phyloP scores from a whole-genome alignment of 2,888 invertebrate genomes.

The Gastracanthus pulcherrimus region DNA sequence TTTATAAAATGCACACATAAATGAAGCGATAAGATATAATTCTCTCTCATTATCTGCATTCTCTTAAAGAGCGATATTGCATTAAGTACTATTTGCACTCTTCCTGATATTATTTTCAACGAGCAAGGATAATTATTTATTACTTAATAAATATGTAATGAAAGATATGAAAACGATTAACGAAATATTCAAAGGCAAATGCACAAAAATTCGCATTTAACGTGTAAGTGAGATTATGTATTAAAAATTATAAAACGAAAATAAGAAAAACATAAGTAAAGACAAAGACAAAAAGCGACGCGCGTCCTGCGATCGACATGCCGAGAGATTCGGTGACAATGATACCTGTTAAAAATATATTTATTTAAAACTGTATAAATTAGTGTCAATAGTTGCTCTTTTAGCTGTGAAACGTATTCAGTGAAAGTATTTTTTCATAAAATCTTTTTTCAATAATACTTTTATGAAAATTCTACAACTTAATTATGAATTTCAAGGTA shows the following conservation, averaged over 20 bases:
- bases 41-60: not conserved
- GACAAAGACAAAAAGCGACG: conserved; percentile 9
- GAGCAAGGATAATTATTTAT: not conserved
- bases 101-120: not conserved
- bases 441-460: too few relatives aligned
- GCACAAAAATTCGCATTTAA: conserved; percentile 50
- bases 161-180: not conserved
- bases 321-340: not conserved
- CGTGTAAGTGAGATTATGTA: conserved; percentile 47
- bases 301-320: conserved; percentile 10
- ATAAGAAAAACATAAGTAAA: conserved; percentile 37
- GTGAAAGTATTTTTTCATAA: conserved; percentile 1
- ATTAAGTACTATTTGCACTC: conserved; percentile 17
- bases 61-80: not conserved
- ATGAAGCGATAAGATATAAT: not conserved
- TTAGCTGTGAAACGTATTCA: not conserved
- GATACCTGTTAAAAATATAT: conserved; percentile 23
- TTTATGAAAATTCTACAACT: too few relatives aligned
- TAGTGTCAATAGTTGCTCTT: not conserved
- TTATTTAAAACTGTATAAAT: conserved; percentile 19
- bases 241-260: conserved; percentile 24
- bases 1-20: conserved; percentile 1
- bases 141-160: not conserved
- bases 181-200: conserved; percentile 21
- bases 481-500: too few relatives aligned